phyloP scores from a whole-genome alignment of 2,797 vertebrate species.

The Hybognathus amarus region DNA sequence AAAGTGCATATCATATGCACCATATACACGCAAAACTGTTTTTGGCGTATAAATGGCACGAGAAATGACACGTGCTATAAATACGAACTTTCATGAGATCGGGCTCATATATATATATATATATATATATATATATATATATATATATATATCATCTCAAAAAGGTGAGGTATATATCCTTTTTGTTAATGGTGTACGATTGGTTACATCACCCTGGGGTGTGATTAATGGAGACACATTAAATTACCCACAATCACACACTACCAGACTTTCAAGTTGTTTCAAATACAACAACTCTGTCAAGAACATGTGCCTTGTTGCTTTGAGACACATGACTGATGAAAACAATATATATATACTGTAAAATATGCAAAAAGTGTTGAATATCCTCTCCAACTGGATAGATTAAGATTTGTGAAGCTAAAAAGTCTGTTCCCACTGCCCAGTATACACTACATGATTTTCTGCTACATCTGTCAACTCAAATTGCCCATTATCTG shows the following conservation, averaged over 20 bases:
- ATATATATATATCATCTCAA: no score
- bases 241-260: slow-evolving; percentile 22
- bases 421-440: background rate
- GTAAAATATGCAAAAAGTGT: background rate
- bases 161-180: no score
- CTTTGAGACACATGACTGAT: background rate
- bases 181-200: background rate
- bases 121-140: no score
- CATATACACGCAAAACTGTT: no score
- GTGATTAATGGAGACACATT: slow-evolving; percentile 39
- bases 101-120: no score
- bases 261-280: background rate
- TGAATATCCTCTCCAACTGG: background rate
- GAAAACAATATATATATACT: background rate
- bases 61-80: no score
- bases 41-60: no score
- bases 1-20: no score
- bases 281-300: background rate
- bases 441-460: background rate
- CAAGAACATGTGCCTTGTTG: background rate
- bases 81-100: no score
- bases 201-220: background rate
- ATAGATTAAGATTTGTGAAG: background rate
- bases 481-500: background rate
- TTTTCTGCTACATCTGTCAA: background rate